phyloP scores from a whole-genome alignment of 2,888 invertebrate genomes.

The Drosophila cyrtoloma region DNA sequence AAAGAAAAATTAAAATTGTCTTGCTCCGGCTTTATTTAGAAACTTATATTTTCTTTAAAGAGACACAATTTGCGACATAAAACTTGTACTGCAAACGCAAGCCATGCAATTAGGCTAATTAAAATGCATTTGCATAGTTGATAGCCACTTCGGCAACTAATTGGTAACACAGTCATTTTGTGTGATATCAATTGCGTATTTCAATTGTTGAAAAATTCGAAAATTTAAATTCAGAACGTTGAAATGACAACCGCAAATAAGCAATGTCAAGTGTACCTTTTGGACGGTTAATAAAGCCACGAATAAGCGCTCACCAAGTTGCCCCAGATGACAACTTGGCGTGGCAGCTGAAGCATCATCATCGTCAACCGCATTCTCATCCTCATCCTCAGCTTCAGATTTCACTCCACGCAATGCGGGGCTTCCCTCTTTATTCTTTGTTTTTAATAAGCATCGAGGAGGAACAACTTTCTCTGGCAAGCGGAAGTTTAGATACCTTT shows the following conservation, averaged over 20 bases:
- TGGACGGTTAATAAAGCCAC: conserved; percentile 64
- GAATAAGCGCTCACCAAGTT: conserved; percentile 56
- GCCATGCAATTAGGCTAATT: conserved; percentile 24
- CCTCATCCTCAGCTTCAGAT: not conserved
- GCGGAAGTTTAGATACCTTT: not conserved
- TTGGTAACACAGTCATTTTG: conserved; percentile 15
- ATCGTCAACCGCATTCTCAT: not conserved
- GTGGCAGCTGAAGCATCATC: conserved; percentile 37
- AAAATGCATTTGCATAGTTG: conserved; percentile 31
- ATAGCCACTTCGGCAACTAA: conserved; percentile 36
- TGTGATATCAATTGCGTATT: conserved; percentile 15
- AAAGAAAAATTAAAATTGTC: not conserved
- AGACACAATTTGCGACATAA: not conserved
- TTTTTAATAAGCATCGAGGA: conserved; percentile 36
- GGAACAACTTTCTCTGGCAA: not conserved
- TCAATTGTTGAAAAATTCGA: conserved; percentile 15
- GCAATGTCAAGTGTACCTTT: conserved; percentile 31
- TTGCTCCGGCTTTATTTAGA: no score
- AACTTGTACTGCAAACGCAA: not conserved
- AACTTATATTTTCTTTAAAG: not conserved
- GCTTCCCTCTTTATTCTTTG: conserved; percentile 34
- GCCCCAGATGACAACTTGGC: conserved; percentile 64
- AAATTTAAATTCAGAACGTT: conserved; percentile 44
- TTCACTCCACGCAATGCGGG: conserved; percentile 12
- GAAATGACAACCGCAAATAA: conserved; percentile 10